Conservation (phyloP, 2,113 vertebrate species). For the Dicerorhinus sumatrensis region DNA sequence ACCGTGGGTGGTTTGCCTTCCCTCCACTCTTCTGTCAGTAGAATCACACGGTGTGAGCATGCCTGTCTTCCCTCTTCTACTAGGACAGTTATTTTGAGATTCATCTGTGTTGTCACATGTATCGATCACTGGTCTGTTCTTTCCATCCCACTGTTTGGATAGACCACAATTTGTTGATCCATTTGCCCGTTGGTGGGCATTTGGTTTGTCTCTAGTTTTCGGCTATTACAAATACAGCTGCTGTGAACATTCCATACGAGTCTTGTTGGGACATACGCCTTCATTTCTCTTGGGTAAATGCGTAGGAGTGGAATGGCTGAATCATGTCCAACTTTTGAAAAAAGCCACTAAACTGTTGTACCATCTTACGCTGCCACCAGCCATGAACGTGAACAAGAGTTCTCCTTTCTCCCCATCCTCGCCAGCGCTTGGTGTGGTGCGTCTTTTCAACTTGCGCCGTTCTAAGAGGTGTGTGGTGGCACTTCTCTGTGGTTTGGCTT, state of each 20-base stretch:
- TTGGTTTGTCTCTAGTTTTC: background rate
- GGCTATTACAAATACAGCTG: background rate
- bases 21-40: rapidly evolving
- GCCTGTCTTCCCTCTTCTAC: no score
- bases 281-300: background rate
- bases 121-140: rapidly evolving
- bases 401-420: background rate
- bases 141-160: rapidly evolving
- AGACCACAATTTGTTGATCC: no score
- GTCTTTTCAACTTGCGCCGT: background rate
- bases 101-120: rapidly evolving
- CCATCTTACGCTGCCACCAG: no score
- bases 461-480: no score
- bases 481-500: background rate
- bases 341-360: background rate
- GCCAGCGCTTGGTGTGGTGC: rapidly evolving
- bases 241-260: rapidly evolving
- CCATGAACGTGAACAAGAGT: rapidly evolving
- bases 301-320: background rate
- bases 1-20: rapidly evolving
- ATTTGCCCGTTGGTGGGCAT: background rate
- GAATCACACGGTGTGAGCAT: rapidly evolving
- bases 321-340: background rate
- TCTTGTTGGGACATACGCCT: rapidly evolving
- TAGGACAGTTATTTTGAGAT: rapidly evolving